Base-by-base conservation (phyloP, 2,888 invertebrate genomes). In the Xanthia togata region DNA sequence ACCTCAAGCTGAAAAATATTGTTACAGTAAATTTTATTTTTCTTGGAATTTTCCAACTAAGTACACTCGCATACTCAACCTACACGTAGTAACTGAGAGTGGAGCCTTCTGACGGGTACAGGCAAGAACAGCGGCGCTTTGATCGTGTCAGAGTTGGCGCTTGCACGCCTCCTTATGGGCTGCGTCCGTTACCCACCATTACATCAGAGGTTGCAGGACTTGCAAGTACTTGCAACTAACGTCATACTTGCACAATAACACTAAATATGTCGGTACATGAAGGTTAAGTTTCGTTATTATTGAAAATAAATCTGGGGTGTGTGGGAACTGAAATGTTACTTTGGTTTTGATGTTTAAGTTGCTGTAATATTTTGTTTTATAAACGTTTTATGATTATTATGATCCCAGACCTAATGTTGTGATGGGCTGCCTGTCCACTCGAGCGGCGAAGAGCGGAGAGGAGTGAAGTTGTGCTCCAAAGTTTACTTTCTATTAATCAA, bases 111-210 rank as follows among this genome's bases (percentile, higher is more conserved):
- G 87, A 84, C 82, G 83, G 84, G 82, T 85, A 89, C 83, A 81
- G 91, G 81, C 82, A 82, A 83, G 82, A 81, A 89, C 84, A 82
- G 91, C 91, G 91, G 91, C 88, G 82, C 93, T 94, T 94, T 94
- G 93, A 93, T 91, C 90, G 90, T 87, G 92, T 90, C 90, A 87
- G 85, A 89, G 89, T 90, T 89, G 89, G 92, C 91, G 89, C 91
- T 88, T 88, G 89, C 87, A 88, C 90, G 90, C 87, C 89, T 88
- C 81, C 87, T 82, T 79, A 79, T 67, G 75, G 64, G 35, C 55
- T 77, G 77, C 79, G 76, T 76, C 84, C 84, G 80, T 84, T 84
- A 84, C 69, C 64, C 41, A 83, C 72, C 67, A 73, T 83, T 73
- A 86, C 84, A 68, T 64, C 76, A 62, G 44, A 65, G 69, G 65